Evolutionary conservation across 2,888 invertebrate species (phyloP), one percentile per base, ranked within the genome.

Genomic region (Acanthopleura granulata): DNA sequence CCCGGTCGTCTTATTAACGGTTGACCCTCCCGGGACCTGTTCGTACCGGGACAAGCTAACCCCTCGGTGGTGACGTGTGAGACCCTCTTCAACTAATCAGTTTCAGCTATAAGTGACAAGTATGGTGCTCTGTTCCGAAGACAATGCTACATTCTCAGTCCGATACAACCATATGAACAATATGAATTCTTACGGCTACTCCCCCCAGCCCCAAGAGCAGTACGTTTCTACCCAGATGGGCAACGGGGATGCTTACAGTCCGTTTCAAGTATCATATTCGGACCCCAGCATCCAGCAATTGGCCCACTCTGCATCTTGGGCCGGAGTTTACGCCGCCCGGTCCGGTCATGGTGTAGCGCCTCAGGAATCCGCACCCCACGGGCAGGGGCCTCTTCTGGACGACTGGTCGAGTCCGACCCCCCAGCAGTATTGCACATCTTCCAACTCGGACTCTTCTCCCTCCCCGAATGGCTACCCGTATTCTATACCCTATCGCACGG

Each of bases 271-370:
- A 6, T 22, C 18, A 6, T 66, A 27, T 27, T 66, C 66, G 16
- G 66, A 66, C 66, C 66, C 66, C 18, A 66, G 29, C 25, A 66
- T 66, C 25, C 66, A 66, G 14, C 66, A 66, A 27, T 6, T 66
- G 66, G 66, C 66, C 66, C 66, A 66, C 16, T 66, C 66, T 1
- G 66, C 66, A 22, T 66, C 66, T 66, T 66, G 66, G 66, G 66
- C 66, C 4, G 66, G 66, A 16, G 29, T 66, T 3, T 66, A 66
- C 29, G 66, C 66, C 29, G 66, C 66, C 12, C 66, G 66, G 15
- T 66, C 66, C 16, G 66, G 66, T 6, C 66, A 66, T 25, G 66
- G 66, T 27, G 25, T 6, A 16, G 16, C 6, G 16, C 57, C 3
- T 12, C n/a, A 22, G 57, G 40, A 40, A 6, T 9, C 40, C 9